Conservation (phyloP, 2,888 invertebrate species). For the Isotomurus palustris region DNA sequence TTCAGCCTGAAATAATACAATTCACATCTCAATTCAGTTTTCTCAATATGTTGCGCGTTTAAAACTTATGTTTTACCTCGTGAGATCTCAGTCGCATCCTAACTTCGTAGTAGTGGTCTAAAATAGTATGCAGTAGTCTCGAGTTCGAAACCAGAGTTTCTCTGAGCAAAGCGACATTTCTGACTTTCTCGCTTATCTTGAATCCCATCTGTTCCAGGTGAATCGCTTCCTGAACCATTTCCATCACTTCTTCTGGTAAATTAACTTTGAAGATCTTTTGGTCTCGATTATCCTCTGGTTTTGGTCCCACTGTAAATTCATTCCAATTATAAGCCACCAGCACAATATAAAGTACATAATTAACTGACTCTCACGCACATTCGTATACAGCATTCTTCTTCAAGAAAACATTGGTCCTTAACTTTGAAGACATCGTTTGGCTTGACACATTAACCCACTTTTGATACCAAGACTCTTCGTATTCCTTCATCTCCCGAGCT, state of each 20-base stretch:
- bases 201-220: constrained; percentile 52
- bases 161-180: constrained; percentile 53
- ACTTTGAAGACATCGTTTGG: constrained; percentile 60
- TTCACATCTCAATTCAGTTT: background rate
- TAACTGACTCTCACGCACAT: constrained; percentile 20
- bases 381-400: constrained; percentile 50
- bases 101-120: constrained; percentile 48
- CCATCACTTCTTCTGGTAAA: constrained; percentile 51
- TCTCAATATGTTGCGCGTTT: background rate
- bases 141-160: constrained; percentile 51
- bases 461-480: constrained; percentile 67
- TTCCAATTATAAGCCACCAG: too few species aligned
- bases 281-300: constrained; percentile 31
- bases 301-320: constrained; percentile 31
- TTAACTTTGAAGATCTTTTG: constrained; percentile 49
- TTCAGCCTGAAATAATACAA: constrained; percentile 60
- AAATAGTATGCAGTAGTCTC: constrained; percentile 50
- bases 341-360: background rate
- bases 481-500: constrained; percentile 68
- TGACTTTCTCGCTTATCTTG: constrained; percentile 51
- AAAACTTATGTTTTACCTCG: constrained; percentile 48
- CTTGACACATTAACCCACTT: constrained; percentile 66
- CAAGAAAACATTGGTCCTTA: constrained; percentile 65
- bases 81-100: constrained; percentile 50
- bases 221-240: constrained; percentile 53